phyloP scores from a whole-genome alignment of 2,888 invertebrate species.

The Eupeodes luniger region DNA sequence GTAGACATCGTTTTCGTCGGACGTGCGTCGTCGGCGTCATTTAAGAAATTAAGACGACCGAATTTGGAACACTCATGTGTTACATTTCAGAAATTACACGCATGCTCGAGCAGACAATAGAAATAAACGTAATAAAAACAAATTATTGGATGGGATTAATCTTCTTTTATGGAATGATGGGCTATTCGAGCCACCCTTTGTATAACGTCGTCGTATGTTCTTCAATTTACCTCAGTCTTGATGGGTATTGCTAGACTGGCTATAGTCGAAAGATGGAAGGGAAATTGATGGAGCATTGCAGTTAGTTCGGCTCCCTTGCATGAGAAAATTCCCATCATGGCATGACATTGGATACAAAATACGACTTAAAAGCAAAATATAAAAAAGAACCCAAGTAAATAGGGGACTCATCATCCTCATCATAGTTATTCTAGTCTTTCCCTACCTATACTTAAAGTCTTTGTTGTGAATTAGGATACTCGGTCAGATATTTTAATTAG shows the following conservation, averaged over 20 bases:
- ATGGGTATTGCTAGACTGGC: no score
- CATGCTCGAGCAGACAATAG: constrained; percentile 71
- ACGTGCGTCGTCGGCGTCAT: background rate
- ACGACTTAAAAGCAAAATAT: constrained; percentile 23
- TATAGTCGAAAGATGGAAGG: background rate
- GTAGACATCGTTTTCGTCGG: background rate
- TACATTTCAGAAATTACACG: constrained; percentile 70
- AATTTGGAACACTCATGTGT: constrained; percentile 63
- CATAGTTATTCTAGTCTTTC: background rate
- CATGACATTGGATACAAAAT: constrained; percentile 31
- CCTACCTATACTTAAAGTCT: background rate
- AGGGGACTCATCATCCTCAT: constrained; percentile 41
- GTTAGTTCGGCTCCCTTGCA: constrained; percentile 44
- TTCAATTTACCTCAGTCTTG: background rate
- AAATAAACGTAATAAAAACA: constrained; percentile 17
- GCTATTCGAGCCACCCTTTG: constrained; percentile 35
- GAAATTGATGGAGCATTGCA: constrained; percentile 61
- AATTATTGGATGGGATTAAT: constrained; percentile 52
- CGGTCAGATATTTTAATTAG: constrained; percentile 65
- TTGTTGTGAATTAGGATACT: constrained; percentile 46
- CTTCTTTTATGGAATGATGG: constrained; percentile 33
- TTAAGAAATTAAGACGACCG: constrained; percentile 51
- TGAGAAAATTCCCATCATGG: constrained; percentile 61
- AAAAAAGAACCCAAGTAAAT: background rate
- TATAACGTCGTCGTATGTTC: background rate